Evolutionary conservation across 2,888 invertebrate species (phyloP).

Genomic region (Polylopha cassiicola): DNA sequence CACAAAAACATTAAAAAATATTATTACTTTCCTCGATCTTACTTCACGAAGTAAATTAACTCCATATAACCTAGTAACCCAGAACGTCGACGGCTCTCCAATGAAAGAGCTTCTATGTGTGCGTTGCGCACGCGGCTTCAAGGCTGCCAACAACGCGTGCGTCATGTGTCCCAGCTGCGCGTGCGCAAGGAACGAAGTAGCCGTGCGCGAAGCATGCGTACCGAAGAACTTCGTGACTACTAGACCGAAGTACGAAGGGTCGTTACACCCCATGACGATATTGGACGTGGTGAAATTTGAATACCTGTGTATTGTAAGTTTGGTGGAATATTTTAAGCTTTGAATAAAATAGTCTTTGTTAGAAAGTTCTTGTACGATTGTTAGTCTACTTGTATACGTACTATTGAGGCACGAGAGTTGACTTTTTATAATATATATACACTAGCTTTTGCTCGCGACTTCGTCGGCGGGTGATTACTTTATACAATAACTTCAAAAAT

Average conservation of each 20-base stretch:
- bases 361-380: too few species aligned
- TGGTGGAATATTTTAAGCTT: too few species aligned
- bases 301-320: conserved; percentile 59
- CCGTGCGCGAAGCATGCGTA: conserved; percentile 50
- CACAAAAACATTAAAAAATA: too few species aligned
- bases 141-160: conserved; percentile 42
- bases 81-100: conserved; percentile 61
- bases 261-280: conserved; percentile 45
- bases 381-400: too few species aligned
- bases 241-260: conserved; percentile 52
- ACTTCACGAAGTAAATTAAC: not conserved
- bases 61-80: conserved; percentile 45
- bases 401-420: too few species aligned
- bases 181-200: conserved; percentile 46
- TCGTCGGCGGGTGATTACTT: too few species aligned
- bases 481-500: too few species aligned
- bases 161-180: conserved; percentile 51
- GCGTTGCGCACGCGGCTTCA: conserved; percentile 59
- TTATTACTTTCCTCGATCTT: too few species aligned
- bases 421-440: too few species aligned
- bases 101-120: conserved; percentile 63
- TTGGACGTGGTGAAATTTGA: conserved; percentile 57
- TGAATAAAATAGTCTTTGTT: too few species aligned
- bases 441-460: too few species aligned
- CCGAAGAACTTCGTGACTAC: conserved; percentile 47